Conservation (phyloP, 2,797 vertebrate species). For the Coracias cyanogaster region DNA sequence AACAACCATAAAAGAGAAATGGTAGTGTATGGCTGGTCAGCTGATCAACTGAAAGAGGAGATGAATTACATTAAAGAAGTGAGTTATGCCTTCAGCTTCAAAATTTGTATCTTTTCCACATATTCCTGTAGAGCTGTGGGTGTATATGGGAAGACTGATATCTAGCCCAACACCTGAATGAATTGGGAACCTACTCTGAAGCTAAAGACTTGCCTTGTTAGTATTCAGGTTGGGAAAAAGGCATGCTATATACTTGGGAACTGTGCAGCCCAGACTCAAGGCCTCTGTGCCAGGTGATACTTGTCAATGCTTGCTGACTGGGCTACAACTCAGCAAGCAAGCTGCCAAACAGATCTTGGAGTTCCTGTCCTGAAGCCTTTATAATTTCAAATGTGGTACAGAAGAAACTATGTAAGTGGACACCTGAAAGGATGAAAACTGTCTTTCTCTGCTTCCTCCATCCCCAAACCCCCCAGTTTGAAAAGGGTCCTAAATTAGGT, state of each 20-base stretch:
- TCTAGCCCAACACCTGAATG: background rate
- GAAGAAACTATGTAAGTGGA: background rate
- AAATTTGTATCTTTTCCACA: background rate
- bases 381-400: background rate
- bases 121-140: background rate
- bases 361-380: background rate
- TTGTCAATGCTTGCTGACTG: background rate
- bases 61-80: conserved; percentile 98
- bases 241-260: background rate
- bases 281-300: background rate
- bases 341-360: background rate
- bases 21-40: conserved; percentile 93
- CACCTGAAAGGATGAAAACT: background rate
- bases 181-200: background rate
- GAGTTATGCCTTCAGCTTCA: conserved; percentile 68
- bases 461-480: background rate
- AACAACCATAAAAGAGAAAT: conserved; percentile 89
- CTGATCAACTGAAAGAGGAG: conserved; percentile 92
- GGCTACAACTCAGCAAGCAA: background rate
- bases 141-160: background rate
- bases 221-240: background rate
- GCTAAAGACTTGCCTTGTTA: background rate
- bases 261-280: background rate
- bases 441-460: background rate
- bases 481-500: conserved; percentile 40